A percentile compares a stretch with the other conserved stretches of the same genome.
phyloP scores from a whole-genome alignment of 2,113 vertebrate genomes.

The Nyctibius bracteatus region DNA sequence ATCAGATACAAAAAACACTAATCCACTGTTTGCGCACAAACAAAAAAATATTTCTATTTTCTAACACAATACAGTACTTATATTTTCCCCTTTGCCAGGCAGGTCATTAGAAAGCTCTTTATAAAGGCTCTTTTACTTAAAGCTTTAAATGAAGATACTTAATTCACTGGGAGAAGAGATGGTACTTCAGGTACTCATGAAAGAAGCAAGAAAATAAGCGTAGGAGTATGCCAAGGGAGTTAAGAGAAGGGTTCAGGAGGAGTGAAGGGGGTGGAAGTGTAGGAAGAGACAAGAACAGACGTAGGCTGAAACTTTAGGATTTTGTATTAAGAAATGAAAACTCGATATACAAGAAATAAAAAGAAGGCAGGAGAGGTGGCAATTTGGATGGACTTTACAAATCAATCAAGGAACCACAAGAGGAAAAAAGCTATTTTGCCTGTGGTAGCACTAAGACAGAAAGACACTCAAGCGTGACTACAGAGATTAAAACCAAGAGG shows the following conservation, averaged over 20 bases:
- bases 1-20: background rate
- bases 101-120: background rate
- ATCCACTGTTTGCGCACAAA: background rate
- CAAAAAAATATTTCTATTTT: background rate
- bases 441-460: background rate
- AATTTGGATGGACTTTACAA: background rate
- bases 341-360: background rate
- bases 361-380: background rate
- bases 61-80: background rate
- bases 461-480: background rate
- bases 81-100: background rate
- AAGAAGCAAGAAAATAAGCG: background rate
- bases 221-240: background rate
- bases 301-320: background rate
- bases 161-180: background rate
- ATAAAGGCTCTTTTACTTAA: background rate
- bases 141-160: background rate
- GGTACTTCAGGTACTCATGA: background rate
- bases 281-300: conserved; percentile 12
- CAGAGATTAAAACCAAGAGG: background rate
- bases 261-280: background rate
- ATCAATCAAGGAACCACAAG: background rate
- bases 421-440: background rate
- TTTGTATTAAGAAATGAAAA: background rate
- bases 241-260: background rate